These are phyloP conservation scores for Dasypolia templi DNA, from an alignment of 2,888 invertebrate genomes.

Conservation along the genomic window DNA sequence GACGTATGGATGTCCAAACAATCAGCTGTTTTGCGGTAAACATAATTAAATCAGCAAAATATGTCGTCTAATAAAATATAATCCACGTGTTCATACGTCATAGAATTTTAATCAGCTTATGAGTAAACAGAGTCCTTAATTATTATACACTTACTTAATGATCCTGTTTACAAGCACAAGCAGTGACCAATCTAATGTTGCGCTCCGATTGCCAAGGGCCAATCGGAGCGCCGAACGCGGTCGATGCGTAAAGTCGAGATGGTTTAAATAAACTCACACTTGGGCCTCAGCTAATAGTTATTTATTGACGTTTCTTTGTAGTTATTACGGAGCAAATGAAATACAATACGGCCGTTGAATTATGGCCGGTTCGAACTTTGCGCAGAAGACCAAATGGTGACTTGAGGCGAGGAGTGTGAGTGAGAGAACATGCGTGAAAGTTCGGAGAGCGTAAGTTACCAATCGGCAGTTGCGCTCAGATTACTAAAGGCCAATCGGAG, in stretches of 20 bases:
- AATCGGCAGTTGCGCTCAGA: no score
- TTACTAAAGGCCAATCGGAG: no score
- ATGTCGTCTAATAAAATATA: not conserved
- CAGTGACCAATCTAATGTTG: no score
- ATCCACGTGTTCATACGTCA: conserved; percentile 9
- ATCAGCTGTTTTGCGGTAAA: conserved; percentile 12
- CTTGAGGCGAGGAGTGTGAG: no score
- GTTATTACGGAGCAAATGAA: not conserved
- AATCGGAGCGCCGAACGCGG: no score
- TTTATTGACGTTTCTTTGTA: conserved; percentile 26
- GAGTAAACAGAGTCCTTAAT: conserved; percentile 29
- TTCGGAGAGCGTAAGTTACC: not conserved
- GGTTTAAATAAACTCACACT: no score
- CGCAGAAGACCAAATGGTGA: not conserved
- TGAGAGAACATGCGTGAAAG: not conserved
- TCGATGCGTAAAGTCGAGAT: no score
- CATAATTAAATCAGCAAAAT: conserved; percentile 28
- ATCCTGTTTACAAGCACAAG: conserved; percentile 45
- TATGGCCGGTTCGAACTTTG: not conserved
- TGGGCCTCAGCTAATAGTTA: conserved; percentile 20
- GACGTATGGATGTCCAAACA: not conserved
- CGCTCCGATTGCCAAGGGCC: no score
- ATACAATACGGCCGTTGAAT: not conserved
- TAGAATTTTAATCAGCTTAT: conserved; percentile 36
- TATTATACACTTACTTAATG: conserved; percentile 13